Percentiles rank a stretch among this genome's conserved stretches.
Conservation (phyloP, 1,140 invertebrate species). For the Zaprionus vittiger region DNA sequence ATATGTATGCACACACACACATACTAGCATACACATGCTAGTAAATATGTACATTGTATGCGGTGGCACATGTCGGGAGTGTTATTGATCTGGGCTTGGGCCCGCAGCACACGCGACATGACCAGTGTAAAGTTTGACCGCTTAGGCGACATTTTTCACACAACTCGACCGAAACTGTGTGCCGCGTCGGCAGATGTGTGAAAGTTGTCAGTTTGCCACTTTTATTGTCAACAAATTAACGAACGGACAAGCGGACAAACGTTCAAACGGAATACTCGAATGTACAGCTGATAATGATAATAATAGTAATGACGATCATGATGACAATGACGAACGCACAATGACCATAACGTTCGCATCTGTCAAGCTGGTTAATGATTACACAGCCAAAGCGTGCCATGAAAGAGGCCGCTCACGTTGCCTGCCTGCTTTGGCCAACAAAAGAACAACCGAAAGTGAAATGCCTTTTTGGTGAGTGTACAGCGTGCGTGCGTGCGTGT, state of each 20-base stretch:
- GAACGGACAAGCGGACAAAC: conserved; percentile 31
- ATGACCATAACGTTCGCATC: conserved; percentile 33
- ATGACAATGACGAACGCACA: conserved; percentile 35
- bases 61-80: conserved; percentile 12
- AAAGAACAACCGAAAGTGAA: conserved; percentile 80
- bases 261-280: conserved; percentile 5
- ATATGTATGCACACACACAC: not conserved
- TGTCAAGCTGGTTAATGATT: conserved; percentile 46
- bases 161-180: conserved; percentile 26
- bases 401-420: conserved; percentile 51
- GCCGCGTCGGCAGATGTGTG: conserved; percentile 62
- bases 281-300: conserved; percentile 28
- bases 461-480: conserved; percentile 52
- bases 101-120: conserved; percentile 11
- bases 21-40: conserved; percentile 5
- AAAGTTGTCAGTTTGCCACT: conserved; percentile 76
- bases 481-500: not conserved
- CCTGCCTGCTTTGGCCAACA: conserved; percentile 61
- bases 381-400: conserved; percentile 32
- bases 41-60: conserved; percentile 26
- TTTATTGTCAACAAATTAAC: conserved; percentile 80
- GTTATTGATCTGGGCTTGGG: conserved; percentile 46
- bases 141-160: conserved; percentile 38
- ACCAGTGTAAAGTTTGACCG: conserved; percentile 11
- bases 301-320: conserved; percentile 27